Base-by-base conservation (phyloP, 1,140 invertebrate species). In the Uloborus diversus region DNA sequence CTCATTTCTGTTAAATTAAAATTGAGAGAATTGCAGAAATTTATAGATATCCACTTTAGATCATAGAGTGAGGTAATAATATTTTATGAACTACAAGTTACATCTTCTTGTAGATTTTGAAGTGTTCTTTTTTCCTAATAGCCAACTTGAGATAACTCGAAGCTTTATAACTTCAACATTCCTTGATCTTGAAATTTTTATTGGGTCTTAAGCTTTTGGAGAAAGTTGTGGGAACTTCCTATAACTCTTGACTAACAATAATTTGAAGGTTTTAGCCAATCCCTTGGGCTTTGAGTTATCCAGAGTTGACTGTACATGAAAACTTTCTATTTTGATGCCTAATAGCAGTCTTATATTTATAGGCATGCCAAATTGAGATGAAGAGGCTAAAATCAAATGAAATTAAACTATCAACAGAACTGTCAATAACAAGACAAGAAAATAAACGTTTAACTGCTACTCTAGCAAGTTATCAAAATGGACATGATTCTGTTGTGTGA, bases 321-420 rank as follows among this genome's bases (percentile, higher is more conserved):
- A 20, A 17, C 33, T 42, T 1, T 27, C 33, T 28, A 30, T 61
- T 1, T 17, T 61, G 1, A 28, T 11, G 32, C 9, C 28, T 61
- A 14, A 28, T 28, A 30, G 14, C 17, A 30, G 0, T 30, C n/a
- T 30, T 28, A 1, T 42, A 13, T 17, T 42, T 61, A 3, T 88
- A 97, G 94, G 94, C 92, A 73, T 96, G 94, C 88, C 95, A 97
- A 88, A 91, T 93, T 82, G 96, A 98, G 85, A 94, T 98, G 37
- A 96, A 96, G 88, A 92, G 93, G 83, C 86, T 97, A 61, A 91
- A 94, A 81, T 94, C 97, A 85, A 91, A 92, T 85, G 96, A 96
- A 85, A 88, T 95, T 57, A 90, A 91, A 57, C 87, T 97, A 30
- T 93, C 96, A 83, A 91, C 92, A 4, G 94, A 97, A 84, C 87